These are phyloP conservation scores for Dysidea cf. avara DNA, from an alignment of 37 sponge, comb jelly and placozoan species.

Conservation along the genomic window DNA sequence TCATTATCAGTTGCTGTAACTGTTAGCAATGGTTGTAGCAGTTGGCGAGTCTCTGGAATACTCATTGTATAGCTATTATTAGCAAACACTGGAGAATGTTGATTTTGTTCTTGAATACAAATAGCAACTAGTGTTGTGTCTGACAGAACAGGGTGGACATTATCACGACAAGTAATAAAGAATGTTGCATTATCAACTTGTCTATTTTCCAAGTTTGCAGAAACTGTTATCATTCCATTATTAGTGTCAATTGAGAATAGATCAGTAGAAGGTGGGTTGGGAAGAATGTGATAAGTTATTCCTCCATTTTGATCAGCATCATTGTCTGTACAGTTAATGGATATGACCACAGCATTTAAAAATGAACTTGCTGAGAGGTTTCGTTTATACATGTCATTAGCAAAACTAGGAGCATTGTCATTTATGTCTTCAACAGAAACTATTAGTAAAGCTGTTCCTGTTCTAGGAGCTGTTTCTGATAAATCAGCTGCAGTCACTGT, in stretches of 20 bases:
- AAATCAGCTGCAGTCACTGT: conserved; percentile 23
- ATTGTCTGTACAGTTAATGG: conserved; percentile 59
- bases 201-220: conserved; percentile 19
- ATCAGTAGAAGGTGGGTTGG: not conserved
- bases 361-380: not conserved
- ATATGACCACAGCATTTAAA: too few species aligned
- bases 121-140: conserved; percentile 5
- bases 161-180: conserved; percentile 29
- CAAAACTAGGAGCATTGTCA: conserved; percentile 59
- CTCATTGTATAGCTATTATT: not conserved
- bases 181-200: conserved; percentile 33
- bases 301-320: conserved; percentile 47
- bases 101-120: not conserved
- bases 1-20: conserved; percentile 50
- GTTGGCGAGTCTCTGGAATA: not conserved
- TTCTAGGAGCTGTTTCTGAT: not conserved
- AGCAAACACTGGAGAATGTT: not conserved
- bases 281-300: conserved; percentile 29
- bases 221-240: conserved; percentile 30
- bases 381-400: not conserved
- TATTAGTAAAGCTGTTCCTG: too few species aligned
- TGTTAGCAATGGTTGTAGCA: conserved; percentile 25
- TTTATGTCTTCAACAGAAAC: conserved; percentile 65
- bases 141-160: conserved; percentile 9
- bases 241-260: conserved; percentile 33